These are phyloP conservation scores for Andricus curvator DNA, from an alignment of 2,888 invertebrate species.

Conservation along the genomic window DNA sequence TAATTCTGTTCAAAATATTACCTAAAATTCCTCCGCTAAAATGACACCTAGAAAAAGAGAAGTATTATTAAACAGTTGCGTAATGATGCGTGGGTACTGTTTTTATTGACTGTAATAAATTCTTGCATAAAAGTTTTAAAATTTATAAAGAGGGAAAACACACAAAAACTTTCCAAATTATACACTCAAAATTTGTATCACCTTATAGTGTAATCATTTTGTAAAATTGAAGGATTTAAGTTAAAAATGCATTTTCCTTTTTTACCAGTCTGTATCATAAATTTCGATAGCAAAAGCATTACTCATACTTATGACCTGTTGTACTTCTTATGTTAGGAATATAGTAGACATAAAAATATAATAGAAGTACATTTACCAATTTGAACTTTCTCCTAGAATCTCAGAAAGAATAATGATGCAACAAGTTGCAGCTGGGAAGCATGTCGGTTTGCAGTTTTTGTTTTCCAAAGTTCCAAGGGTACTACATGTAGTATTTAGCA, in stretches of 20 bases:
- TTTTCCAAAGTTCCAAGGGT: slow-evolving; percentile 65
- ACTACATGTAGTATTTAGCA: slow-evolving; percentile 58
- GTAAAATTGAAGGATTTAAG: too few relatives aligned
- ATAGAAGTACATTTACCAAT: slow-evolving; percentile 41
- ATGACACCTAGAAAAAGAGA: slow-evolving; percentile 17
- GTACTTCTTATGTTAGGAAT: too few relatives aligned
- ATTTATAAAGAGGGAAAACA: neutral
- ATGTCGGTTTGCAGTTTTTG: slow-evolving; percentile 56
- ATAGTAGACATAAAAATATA: neutral
- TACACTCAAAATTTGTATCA: too few relatives aligned
- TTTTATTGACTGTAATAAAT: slow-evolving; percentile 37
- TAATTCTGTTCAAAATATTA: slow-evolving; percentile 9
- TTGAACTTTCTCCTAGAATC: slow-evolving; percentile 55
- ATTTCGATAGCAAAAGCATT: too few relatives aligned
- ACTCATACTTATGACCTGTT: too few relatives aligned
- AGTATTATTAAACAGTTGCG: neutral
- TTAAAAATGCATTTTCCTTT: too few relatives aligned
- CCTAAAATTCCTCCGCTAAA: neutral
- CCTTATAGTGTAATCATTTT: too few relatives aligned
- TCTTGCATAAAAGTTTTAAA: neutral
- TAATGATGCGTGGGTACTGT: too few relatives aligned
- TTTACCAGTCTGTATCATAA: too few relatives aligned
- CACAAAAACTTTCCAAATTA: too few relatives aligned
- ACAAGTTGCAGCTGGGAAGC: slow-evolving; percentile 69
- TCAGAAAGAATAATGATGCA: slow-evolving; percentile 62